Conservation (phyloP, 2,888 invertebrate species). For the Tethea ocularis region DNA sequence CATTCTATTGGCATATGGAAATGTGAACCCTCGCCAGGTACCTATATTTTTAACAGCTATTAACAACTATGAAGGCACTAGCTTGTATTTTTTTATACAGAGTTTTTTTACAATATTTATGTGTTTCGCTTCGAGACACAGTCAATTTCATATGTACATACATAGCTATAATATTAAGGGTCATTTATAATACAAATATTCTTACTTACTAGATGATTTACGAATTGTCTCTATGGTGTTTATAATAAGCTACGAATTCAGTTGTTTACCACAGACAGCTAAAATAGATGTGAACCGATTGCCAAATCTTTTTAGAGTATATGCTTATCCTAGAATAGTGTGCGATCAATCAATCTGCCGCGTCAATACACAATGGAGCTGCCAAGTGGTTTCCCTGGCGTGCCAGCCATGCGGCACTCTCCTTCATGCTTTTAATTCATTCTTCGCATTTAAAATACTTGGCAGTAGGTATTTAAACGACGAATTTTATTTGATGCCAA, state of each 20-base stretch:
- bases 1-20: constrained; percentile 7
- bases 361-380: constrained; percentile 54
- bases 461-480: constrained; percentile 29
- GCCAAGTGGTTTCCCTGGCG: constrained; percentile 59
- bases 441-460: constrained; percentile 31
- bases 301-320: constrained; percentile 42
- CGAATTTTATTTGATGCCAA: constrained; percentile 7
- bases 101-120: background rate
- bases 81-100: background rate
- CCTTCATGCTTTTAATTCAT: constrained; percentile 35
- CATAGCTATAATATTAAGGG: background rate
- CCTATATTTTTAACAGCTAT: background rate
- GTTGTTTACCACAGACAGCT: background rate
- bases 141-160: background rate
- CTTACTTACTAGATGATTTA: background rate
- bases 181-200: background rate
- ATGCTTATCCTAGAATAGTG: constrained; percentile 48
- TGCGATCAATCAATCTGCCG: constrained; percentile 55
- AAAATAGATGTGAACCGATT: constrained; percentile 11
- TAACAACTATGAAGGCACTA: background rate
- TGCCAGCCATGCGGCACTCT: constrained; percentile 43
- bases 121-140: background rate
- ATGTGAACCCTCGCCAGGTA: background rate
- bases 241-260: background rate
- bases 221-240: background rate